phyloP scores from a whole-genome alignment of 2,888 invertebrate species.

The Candidula unifasciata region DNA sequence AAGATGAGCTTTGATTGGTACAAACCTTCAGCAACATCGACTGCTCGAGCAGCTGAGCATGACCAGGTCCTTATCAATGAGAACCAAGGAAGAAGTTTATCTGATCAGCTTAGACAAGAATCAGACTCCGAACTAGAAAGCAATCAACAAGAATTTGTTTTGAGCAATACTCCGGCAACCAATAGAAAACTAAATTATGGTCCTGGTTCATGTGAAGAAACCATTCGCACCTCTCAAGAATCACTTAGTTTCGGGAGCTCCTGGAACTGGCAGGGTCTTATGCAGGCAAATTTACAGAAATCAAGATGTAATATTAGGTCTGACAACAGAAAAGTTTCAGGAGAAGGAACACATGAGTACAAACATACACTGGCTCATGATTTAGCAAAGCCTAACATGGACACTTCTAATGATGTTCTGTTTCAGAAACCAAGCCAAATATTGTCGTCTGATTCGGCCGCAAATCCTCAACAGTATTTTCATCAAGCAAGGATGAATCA shows the following conservation, averaged over 20 bases:
- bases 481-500: no score
- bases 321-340: background rate
- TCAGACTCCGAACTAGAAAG: background rate
- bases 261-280: background rate
- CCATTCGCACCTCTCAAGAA: background rate
- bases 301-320: background rate
- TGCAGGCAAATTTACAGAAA: background rate
- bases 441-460: background rate
- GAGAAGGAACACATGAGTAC: background rate
- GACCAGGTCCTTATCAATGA: background rate
- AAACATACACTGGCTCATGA: background rate
- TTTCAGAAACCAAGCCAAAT: background rate
- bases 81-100: background rate
- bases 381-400: background rate
- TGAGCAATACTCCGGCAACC: background rate
- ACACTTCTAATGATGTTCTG: background rate
- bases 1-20: constrained; percentile 44
- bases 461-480: background rate
- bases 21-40: constrained; percentile 28
- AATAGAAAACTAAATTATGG: background rate
- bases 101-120: background rate
- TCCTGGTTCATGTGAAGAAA: background rate
- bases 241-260: background rate
- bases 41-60: background rate
- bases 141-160: background rate